Evolutionary conservation across 1,140 invertebrate species (phyloP), one percentile per base, ranked within the genome.

Genomic region (Drosophila sp.): DNA sequence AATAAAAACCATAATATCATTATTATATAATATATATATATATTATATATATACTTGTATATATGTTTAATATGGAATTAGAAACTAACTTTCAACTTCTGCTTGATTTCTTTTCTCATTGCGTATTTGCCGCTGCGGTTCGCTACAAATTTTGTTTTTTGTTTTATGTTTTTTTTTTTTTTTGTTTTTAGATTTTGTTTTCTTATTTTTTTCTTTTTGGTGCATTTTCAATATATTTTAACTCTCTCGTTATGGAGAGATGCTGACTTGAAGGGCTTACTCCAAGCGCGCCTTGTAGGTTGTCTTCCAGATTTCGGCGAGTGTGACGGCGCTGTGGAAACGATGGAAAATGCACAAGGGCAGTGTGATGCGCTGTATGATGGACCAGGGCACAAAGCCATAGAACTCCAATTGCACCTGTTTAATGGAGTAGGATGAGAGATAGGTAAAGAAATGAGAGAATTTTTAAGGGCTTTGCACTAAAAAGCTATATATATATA

Each of bases 291-390:
- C 96, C 93, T 98, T 98, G 94, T 99, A 99, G 91, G 97, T 98
- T 76, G 98, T 98, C 93, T 98, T 98, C 98, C 98, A 99, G 70
- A 99, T 98, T 93, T 99, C 98, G 75, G 98, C 98, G 71, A 99
- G 95, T 93, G 98, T 98, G 29, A 99, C 97, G 25, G 97, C 97
- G 35, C 98, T 98, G 93, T 99, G 98, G 95, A 99, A 99, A 73
- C 97, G 96, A 93, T 98, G 97, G 95, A 99, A 99, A 91, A 99
- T 99, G 93, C 97, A 97, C 56, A 99, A 95, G 7, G 98, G 98
- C 54, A 99, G 93, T 79, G 97, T 98, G 69, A 98, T 95, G 76
- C 97, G 96, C 90, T 98, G 97, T 29, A 99, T 96, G 71, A 99
- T 95, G 35, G 97, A 96, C 98, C 98, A 99, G 27, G 97, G 95